Percentiles rank a stretch among this genome's conserved stretches.
These are phyloP conservation scores for Tenthredo scrophulariae DNA, from an alignment of 2,888 invertebrate genomes.

Conservation along the genomic window DNA sequence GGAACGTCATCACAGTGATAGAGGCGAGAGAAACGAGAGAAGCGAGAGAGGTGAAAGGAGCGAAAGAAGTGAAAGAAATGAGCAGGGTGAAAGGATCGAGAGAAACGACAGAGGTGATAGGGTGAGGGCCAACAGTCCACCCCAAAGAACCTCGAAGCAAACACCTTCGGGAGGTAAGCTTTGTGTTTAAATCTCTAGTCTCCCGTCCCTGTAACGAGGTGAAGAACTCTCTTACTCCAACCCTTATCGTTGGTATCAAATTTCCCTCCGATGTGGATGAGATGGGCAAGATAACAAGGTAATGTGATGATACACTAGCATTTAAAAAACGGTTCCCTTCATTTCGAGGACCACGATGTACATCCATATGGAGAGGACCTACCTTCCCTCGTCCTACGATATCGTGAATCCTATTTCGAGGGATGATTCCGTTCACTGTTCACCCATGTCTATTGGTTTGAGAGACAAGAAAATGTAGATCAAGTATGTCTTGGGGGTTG, in stretches of 20 bases:
- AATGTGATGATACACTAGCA: neutral
- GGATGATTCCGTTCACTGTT: neutral
- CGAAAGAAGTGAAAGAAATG: conserved; percentile 58
- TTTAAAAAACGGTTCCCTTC: neutral
- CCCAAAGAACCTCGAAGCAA: conserved; percentile 65
- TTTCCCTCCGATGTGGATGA: neutral
- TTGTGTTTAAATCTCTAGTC: neutral
- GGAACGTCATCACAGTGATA: conserved; percentile 78
- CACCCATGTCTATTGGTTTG: neutral
- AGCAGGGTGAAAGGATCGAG: conserved; percentile 56
- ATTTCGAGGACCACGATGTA: too few relatives aligned
- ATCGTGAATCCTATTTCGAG: neutral
- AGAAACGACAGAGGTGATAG: conserved; percentile 63
- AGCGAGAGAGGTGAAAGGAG: conserved; percentile 12
- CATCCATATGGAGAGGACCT: too few relatives aligned
- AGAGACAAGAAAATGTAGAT: neutral
- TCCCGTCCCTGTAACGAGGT: neutral
- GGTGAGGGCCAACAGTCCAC: conserved; percentile 72
- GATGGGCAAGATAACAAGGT: neutral
- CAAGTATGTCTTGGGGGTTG: neutral
- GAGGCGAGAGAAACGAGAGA: conserved; percentile 72
- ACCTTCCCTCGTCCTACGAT: neutral
- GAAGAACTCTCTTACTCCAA: neutral
- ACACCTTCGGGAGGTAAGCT: conserved; percentile 64
- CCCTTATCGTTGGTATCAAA: neutral